These are phyloP conservation scores for Cephus sareptanus DNA, from an alignment of 2,888 invertebrate genomes.

Conservation along the genomic window DNA sequence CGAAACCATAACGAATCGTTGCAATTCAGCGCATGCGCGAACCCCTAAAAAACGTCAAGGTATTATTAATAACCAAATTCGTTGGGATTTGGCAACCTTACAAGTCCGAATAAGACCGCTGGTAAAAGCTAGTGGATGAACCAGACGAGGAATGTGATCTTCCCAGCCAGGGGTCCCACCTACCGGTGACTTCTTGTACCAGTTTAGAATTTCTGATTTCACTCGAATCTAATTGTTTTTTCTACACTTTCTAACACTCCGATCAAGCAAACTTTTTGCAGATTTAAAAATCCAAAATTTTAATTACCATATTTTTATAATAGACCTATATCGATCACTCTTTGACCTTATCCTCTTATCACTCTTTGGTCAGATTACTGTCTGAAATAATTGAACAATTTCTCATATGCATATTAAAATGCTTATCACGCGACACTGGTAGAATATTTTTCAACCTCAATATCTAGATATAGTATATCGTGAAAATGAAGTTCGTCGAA, in stretches of 20 bases:
- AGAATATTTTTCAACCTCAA: not conserved
- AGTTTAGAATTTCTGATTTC: not conserved
- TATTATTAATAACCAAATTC: not conserved
- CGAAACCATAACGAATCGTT: conserved; percentile 34
- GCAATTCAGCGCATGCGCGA: not conserved
- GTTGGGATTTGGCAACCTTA: not conserved
- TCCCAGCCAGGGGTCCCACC: not conserved
- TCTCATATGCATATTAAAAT: not conserved
- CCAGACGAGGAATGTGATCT: not conserved
- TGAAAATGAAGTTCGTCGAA: not conserved
- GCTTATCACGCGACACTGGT: not conserved
- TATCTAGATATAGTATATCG: not conserved
- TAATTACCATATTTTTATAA: not conserved
- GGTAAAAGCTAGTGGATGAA: not conserved
- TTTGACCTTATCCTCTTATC: not conserved
- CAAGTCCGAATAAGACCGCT: not conserved
- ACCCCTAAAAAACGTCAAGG: not conserved
- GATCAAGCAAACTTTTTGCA: not conserved
- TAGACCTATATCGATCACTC: not conserved
- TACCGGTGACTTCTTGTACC: not conserved
- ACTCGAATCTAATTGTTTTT: not conserved
- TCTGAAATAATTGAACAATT: not conserved
- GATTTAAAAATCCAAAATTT: not conserved
- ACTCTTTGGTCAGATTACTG: not conserved
- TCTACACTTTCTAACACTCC: not conserved